Evolutionary conservation across 2,113 vertebrate genomes (phyloP).

Genomic region (Forbesichthys papilliferus): DNA sequence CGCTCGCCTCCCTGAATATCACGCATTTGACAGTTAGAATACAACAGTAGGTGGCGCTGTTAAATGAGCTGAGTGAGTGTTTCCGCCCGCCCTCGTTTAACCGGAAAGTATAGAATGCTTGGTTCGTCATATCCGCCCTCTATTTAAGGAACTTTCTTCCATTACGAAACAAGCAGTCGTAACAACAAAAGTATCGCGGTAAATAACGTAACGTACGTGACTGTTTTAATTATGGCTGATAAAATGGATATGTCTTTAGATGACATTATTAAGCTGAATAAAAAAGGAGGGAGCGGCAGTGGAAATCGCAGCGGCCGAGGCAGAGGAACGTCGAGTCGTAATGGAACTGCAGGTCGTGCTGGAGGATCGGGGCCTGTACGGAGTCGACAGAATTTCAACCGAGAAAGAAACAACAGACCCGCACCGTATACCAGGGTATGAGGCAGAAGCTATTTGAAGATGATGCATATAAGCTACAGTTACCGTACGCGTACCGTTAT

Average conservation of each 20-base stretch:
- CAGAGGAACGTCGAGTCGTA: constrained; percentile 61
- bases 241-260: constrained; percentile 98
- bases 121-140: neutral
- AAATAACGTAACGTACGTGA: neutral
- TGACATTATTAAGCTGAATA: constrained; percentile 92
- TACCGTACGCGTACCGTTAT: neutral
- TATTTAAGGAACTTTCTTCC: constrained; percentile 7
- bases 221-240: constrained; percentile 79
- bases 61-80: neutral
- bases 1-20: no score
- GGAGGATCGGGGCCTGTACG: constrained; percentile 71
- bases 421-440: constrained; percentile 90
- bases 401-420: constrained; percentile 80
- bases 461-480: constrained; percentile 9
- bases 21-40: no score
- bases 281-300: constrained; percentile 73
- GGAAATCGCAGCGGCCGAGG: constrained; percentile 70
- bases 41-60: neutral
- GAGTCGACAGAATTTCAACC: constrained; percentile 74
- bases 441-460: constrained; percentile 25
- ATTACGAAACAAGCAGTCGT: neutral
- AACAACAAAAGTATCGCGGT: neutral
- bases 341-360: constrained; percentile 65
- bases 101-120: neutral
- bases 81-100: neutral